Evolutionary conservation across 2,888 invertebrate species (phyloP), one percentile per base, ranked within the genome.

Genomic region (Sarcophaga carnaria): DNA sequence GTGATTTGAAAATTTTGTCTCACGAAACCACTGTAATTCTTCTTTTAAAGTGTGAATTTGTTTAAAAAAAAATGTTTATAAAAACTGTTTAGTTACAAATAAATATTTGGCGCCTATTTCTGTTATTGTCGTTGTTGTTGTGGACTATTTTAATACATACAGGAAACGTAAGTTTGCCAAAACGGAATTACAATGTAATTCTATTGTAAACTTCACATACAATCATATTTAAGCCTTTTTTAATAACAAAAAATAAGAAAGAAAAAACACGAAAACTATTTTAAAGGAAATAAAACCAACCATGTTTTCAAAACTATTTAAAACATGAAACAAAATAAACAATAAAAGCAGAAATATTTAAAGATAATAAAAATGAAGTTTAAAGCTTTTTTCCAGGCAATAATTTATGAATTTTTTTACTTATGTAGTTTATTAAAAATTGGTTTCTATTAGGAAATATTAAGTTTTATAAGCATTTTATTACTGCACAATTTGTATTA

Each of bases 151-250:
- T 64, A 22, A 22, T 49, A 69, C 17, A 69, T 59, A 76, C 85
- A 83, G 88, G 87, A 88, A 88, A 84, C 70, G 86, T 84, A 86
- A 88, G 89, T 86, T 89, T 88, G 87, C 88, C 89, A 88, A 88
- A 88, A 80, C 87, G 88, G 88, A 88, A 83, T 74, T 74, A 63
- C 67, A 37, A 79, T 79, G 67, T 78, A 62, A 62, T 75, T 80
- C 78, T 79, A 69, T 67, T 79, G 83, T 80, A 77, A 85, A 80
- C 60, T 81, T 85, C 62, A 49, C 49, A 63, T 54, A 72, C 45
- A 83, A 72, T 62, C 49, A 45, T 67, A 37, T 79, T 59, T 69
- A 63, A n/a, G 20, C 70, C 49, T 54, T n/a, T 11, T 60, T 72
- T 37, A 71, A 60, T 66, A 47, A 11, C 10, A 67, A 67, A 37